phyloP scores from a whole-genome alignment of 2,113 vertebrate species.

The Sapayoa aenigma region DNA sequence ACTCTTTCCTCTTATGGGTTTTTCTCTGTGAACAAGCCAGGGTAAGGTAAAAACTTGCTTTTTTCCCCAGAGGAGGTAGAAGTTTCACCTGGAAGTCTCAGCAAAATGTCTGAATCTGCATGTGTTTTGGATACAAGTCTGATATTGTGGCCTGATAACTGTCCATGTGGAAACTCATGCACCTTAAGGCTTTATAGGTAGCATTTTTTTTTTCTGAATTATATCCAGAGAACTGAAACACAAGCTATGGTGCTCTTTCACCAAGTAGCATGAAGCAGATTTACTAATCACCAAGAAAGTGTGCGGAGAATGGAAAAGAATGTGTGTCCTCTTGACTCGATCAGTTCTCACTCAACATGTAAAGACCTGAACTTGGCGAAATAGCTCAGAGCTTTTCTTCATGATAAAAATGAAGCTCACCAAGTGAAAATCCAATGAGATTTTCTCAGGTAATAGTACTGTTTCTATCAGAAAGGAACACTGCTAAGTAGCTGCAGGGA shows the following conservation, averaged over 20 bases:
- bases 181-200: background rate
- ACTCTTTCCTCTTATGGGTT: background rate
- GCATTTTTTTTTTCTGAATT: background rate
- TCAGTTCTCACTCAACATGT: background rate
- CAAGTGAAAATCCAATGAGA: background rate
- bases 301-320: background rate
- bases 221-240: background rate
- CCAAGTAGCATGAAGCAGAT: background rate
- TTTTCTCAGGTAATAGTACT: background rate
- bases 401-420: background rate
- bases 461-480: background rate
- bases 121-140: background rate
- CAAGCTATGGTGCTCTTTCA: background rate
- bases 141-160: background rate
- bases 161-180: background rate
- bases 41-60: background rate
- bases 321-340: background rate
- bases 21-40: background rate
- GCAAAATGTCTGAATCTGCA: background rate
- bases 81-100: background rate
- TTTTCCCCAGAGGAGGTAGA: background rate
- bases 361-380: constrained; percentile 7
- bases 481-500: background rate
- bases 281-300: background rate
- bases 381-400: background rate